Evolutionary conservation across 2,797 vertebrate species (phyloP).

Genomic region (Meriones psammophilus): DNA sequence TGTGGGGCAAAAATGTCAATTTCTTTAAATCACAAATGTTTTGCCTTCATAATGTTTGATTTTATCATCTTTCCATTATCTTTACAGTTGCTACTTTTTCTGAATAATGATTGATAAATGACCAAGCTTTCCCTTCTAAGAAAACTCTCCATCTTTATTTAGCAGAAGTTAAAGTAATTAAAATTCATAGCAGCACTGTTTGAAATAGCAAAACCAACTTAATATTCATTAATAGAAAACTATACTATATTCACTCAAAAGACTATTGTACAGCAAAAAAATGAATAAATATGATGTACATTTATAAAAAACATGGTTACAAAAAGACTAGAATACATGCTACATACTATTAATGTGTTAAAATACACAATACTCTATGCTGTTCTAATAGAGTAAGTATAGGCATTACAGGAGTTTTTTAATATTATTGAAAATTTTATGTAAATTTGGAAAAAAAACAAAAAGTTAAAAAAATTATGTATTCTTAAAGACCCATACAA

Average conservation of each 20-base stretch:
- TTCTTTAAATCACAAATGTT: constrained; percentile 61
- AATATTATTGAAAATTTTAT: background rate
- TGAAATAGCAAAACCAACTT: constrained; percentile 51
- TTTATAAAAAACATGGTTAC: background rate
- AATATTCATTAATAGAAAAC: background rate
- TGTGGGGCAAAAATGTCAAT: constrained; percentile 64
- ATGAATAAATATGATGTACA: background rate
- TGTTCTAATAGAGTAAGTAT: background rate
- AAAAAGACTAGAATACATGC: background rate
- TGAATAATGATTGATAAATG: constrained; percentile 61
- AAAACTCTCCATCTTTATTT: constrained; percentile 39
- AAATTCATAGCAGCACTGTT: constrained; percentile 18
- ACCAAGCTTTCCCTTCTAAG: constrained; percentile 11
- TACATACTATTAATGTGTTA: background rate
- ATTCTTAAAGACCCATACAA: background rate
- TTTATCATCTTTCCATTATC: constrained; percentile 68
- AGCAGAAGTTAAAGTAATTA: constrained; percentile 31
- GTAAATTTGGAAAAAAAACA: background rate
- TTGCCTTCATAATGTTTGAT: constrained; percentile 58
- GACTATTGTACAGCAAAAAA: background rate
- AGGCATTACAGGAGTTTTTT: background rate
- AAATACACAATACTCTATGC: background rate
- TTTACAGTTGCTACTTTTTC: constrained; percentile 58
- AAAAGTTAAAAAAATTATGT: constrained; percentile 7
- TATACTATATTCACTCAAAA: background rate